Evolutionary conservation across 1,140 invertebrate genomes (phyloP), one percentile per base, ranked within the genome.

Genomic region (Apis dorsata): DNA sequence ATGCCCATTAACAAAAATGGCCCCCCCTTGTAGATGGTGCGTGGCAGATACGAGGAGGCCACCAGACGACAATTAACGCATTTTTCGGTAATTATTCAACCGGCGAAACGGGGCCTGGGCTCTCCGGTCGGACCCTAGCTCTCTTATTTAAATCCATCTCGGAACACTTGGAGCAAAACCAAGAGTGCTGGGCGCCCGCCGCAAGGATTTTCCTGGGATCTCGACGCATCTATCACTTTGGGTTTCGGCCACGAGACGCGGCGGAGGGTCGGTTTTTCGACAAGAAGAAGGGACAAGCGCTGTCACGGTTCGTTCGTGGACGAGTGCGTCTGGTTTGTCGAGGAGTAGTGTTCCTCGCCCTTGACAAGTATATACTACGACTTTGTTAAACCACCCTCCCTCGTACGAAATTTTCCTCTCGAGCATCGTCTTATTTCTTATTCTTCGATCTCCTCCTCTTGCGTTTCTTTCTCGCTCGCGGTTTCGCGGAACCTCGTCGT

Each of bases 1-100:
- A 77, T 68, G 75, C 28, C 75, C 75, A 77, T 77, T 77, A 77
- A 24, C 24, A 24, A 71, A 71, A 79, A 60, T 44, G 76, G 53
- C 76, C 76, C 69, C 76, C 69, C 21, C 75, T 85, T 57, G 79
- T 80, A 79, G 73, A 86, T 85, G 63, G 73, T 68, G 62, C 74
- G 49, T 85, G 53, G 21, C 73, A 85, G 83, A 65, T 70, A 85
- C 72, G 73, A 82, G 68, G 51, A 44, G 34, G 60, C 60, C 63
- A 17, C 49, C 57, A 81, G 66, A 44, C 34, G 85, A 87, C 85
- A 86, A 86, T 87, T 86, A 87, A 85, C 80, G 81, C 79, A 88
- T 88, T 88, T 88, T 88, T 88, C 65, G 81, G 86, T 88, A 88
- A 88, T 88, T 88, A 88, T 79, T 62, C 66, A 76, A 55, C 34